Evolutionary conservation across 2,797 vertebrate genomes (phyloP).

Genomic region (Crypturellus tataupa): DNA sequence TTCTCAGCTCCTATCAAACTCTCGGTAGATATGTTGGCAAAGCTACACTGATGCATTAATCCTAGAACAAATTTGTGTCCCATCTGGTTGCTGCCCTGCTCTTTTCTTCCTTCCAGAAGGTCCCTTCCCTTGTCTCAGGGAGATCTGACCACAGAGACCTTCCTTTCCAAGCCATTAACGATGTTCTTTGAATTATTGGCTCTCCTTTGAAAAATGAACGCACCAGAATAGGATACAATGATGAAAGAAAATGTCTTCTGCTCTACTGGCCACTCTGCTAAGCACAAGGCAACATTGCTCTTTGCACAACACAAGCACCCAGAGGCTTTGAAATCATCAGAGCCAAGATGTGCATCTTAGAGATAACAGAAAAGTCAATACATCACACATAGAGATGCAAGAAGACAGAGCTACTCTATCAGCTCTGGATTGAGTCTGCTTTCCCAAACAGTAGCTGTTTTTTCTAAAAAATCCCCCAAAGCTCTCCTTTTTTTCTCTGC

Average conservation of each 20-base stretch:
- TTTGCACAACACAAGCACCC: neutral
- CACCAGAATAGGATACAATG: neutral
- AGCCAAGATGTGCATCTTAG: neutral
- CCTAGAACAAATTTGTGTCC: neutral
- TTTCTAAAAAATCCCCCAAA: neutral
- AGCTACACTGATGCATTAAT: neutral
- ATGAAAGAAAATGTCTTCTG: neutral
- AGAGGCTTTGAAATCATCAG: neutral
- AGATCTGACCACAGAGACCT: neutral
- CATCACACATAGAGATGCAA: neutral
- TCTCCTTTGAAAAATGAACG: neutral
- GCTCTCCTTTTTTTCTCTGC: neutral
- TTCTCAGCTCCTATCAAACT: neutral
- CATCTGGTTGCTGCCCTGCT: neutral
- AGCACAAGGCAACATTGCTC: neutral
- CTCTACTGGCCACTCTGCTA: neutral
- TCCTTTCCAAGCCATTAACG: neutral
- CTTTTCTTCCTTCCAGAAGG: neutral
- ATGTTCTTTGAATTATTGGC: neutral
- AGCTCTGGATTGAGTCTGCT: neutral
- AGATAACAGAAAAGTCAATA: neutral
- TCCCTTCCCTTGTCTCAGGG: neutral
- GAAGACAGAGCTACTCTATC: neutral
- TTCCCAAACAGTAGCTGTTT: neutral
- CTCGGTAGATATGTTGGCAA: neutral